A percentile compares a stretch with the other conserved stretches of the same genome.
Conservation (phyloP, 2,888 invertebrate genomes). For the Syritta pipiens region DNA sequence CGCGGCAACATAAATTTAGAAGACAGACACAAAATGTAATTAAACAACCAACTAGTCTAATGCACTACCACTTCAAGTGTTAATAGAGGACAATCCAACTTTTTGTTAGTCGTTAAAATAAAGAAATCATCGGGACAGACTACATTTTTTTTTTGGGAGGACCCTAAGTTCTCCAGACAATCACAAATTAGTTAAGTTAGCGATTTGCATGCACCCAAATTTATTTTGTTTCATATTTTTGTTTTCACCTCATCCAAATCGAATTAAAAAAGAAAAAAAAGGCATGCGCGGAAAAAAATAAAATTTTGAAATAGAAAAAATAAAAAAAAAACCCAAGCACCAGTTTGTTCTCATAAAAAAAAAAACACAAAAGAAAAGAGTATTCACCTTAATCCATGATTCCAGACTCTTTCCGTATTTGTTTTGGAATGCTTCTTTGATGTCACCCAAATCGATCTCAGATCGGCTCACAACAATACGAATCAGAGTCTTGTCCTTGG, state of each 20-base stretch:
- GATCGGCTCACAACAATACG: constrained; percentile 94
- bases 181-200: background rate
- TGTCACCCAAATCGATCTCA: constrained; percentile 95
- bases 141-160: too few relatives aligned
- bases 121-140: too few relatives aligned
- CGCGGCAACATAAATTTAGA: too few relatives aligned
- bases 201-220: constrained; percentile 20
- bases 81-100: too few relatives aligned
- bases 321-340: constrained; percentile 47
- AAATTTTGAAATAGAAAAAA: constrained; percentile 12
- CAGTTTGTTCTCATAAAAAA: constrained; percentile 23
- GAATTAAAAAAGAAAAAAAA: constrained; percentile 17
- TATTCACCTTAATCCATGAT: constrained; percentile 88
- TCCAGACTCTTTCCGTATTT: constrained; percentile 91
- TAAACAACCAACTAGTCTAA: too few relatives aligned
- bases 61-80: too few relatives aligned
- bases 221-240: background rate
- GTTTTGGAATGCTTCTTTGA: constrained; percentile 93
- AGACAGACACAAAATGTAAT: too few relatives aligned
- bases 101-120: too few relatives aligned
- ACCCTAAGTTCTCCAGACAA: background rate
- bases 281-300: constrained; percentile 47
- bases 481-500: constrained; percentile 94
- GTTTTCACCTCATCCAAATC: constrained; percentile 26
- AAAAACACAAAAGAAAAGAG: constrained; percentile 4